Evolutionary conservation across 2,113 vertebrate species (phyloP), one percentile per base, ranked within the genome.

Genomic region (Thermophis baileyi): DNA sequence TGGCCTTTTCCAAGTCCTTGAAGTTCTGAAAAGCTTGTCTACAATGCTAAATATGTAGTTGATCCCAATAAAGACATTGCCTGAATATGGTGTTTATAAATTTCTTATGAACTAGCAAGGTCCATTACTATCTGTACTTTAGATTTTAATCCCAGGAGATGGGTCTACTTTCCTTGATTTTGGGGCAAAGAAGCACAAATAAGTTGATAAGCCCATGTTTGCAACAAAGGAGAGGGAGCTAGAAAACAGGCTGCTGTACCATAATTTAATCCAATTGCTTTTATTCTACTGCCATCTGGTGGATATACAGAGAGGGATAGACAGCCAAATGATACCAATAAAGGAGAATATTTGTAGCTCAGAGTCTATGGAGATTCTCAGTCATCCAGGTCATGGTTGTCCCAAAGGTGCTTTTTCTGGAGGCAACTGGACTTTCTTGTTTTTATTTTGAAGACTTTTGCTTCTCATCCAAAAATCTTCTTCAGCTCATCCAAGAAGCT

Each of bases 231-330:
- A 81, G 74, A 81, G 7, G 18, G 18, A 3, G 35, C 6, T 0
- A 81, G 7, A 74, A 74, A 35, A 74, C 63, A 35, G 0, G 8
- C 18, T 9, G 1, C 1, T 22, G 35, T 81, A 12, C 63, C 12
- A 1, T n/a, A 74, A 74, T 74, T 35, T 81, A 81, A 44, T 81
- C 69, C 35, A 51, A 63, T 93, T 63, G 74, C 92, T 93, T 90
- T 87, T 93, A 90, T 87, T 90, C 92, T 93, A 55, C 89, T 90
- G 92, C 92, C 92, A 90, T 47, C 92, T 87, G 54, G 53, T 90
- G 92, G 89, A 6, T 22, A 12, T 51, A 63, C 3, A 4, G 69
- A 40, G 35, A 9, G 35, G 16, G 69, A 20, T 35, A 81, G 18
- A 22, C 18, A 81, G 74, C 16, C 74, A 9, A 40, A 81, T 81